Base-by-base conservation (phyloP, 2,888 invertebrate genomes). In the Cheilosia vulpina region DNA sequence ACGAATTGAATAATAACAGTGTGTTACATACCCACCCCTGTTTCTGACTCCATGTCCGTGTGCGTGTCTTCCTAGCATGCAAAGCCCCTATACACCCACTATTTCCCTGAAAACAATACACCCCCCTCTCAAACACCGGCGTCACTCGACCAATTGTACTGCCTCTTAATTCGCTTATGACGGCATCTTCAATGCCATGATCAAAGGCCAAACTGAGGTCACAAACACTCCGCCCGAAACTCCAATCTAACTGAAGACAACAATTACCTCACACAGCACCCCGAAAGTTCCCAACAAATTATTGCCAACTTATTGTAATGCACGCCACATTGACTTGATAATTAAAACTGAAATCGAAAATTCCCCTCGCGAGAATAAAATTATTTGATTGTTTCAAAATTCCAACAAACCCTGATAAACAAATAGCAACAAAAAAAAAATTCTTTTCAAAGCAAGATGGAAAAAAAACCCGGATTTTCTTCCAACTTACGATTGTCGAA, bases 281-380 rank as follows among this genome's bases (percentile, higher is more conserved):
- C 55, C 34, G 9, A 11, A 47, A 45, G 66, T 45, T 55, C 38
- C 68, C n/a, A 60, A 45, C 34, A 63, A 45, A n/a, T 21, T 5
- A n/a, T 45, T 43, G 11, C 4, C 3, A 13, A 38, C 43, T 13
- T 43, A 43, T 45, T 45, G 13, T 4, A 15, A 45, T 45, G 17
- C 17, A 15, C 6, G 69, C 41, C 76, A 21, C 63, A 57, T 55
- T 68, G 62, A 63, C 57, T 41, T 76, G 76, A 63, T 76, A 75
- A 76, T 81, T 81, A 81, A 69, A 65, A 2, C 45, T 11, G 4
- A 21, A 43, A 53, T 34, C 19, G 15, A 53, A 71, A 81, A 69
- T 63, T 57, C 81, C 78, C 69, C 60, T 11, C n/a, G 60, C 53
- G 38, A 38, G 34, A 38, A 3, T 38, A 38, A 38, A 38, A 38